A percentile compares a stretch with the other conserved stretches of the same genome.
Conservation (phyloP, 2,888 invertebrate genomes). For the Scotopteryx bipunctaria region DNA sequence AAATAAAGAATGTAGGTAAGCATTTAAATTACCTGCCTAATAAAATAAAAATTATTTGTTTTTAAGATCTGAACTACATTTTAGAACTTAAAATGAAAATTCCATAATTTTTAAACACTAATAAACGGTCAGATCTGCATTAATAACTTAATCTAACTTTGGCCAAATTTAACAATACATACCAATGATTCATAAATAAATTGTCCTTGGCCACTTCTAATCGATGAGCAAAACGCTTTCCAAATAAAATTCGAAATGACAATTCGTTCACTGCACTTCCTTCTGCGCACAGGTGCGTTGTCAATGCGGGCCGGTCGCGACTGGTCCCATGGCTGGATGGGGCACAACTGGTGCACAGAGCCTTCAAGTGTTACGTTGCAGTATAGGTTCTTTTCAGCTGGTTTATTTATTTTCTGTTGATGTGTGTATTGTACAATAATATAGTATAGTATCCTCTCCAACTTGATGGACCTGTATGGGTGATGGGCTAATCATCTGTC, state of each 20-base stretch:
- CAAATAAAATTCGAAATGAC: constrained; percentile 51
- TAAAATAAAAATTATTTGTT: too few species aligned
- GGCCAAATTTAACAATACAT: constrained; percentile 4
- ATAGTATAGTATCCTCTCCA: not conserved
- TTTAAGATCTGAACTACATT: too few species aligned
- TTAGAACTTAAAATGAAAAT: too few species aligned
- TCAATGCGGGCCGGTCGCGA: constrained; percentile 49
- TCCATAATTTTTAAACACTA: too few species aligned
- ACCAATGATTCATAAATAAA: constrained; percentile 31
- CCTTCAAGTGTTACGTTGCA: not conserved
- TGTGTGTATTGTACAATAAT: not conserved
- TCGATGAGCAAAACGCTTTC: constrained; percentile 49
- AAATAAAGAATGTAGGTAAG: too few species aligned
- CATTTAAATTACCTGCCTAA: too few species aligned
- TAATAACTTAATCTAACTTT: not conserved
- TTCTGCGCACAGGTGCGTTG: constrained; percentile 53
- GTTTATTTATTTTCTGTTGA: not conserved
- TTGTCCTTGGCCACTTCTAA: constrained; percentile 36
- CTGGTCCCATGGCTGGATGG: constrained; percentile 40
- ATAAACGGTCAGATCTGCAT: not conserved
- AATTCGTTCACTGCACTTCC: constrained; percentile 74
- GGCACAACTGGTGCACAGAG: constrained; percentile 3
- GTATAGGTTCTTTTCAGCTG: not conserved
- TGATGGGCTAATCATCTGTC: too few species aligned
- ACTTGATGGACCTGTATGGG: too few species aligned